Evolutionary conservation across 2,113 vertebrate species (phyloP).

Genomic region (Atrichornis clamosus): DNA sequence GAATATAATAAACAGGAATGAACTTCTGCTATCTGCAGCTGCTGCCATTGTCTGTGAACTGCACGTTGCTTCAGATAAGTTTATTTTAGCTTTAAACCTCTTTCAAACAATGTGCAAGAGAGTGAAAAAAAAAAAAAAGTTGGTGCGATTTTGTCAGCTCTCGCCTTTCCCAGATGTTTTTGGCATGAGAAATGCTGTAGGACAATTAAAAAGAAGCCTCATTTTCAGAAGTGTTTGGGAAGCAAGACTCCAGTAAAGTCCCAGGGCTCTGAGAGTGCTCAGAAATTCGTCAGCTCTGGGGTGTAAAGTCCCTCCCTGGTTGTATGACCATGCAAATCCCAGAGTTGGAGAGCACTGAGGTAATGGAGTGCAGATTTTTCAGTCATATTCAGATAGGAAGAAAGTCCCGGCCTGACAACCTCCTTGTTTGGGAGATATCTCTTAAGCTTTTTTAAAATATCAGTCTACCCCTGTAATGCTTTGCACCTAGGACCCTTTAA

Average conservation of each 20-base stretch:
- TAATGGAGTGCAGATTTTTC: neutral
- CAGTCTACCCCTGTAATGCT: neutral
- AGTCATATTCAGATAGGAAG: neutral
- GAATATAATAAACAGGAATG: slow-evolving; percentile 58
- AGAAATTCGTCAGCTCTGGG: neutral
- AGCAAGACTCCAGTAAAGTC: neutral
- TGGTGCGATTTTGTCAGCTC: neutral
- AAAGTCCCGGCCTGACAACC: neutral
- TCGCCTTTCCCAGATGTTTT: slow-evolving; percentile 6
- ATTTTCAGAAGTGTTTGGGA: slow-evolving; percentile 5
- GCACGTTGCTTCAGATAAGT: neutral
- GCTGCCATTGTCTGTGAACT: slow-evolving; percentile 44
- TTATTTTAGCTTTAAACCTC: slow-evolving; percentile 60
- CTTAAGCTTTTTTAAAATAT: neutral
- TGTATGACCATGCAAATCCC: neutral
- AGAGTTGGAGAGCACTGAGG: neutral
- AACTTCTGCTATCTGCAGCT: slow-evolving; percentile 53
- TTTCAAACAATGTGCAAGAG: slow-evolving; percentile 45
- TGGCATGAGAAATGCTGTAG: neutral
- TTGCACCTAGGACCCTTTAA: neutral
- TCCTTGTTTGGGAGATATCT: neutral
- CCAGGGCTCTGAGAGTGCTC: neutral
- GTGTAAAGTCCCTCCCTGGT: neutral
- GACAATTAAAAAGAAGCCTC: slow-evolving; percentile 4
- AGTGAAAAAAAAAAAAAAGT: neutral